These are phyloP conservation scores for Trichomalopsis sarcophagae DNA, from an alignment of 1,140 invertebrate genomes.

Conservation along the genomic window DNA sequence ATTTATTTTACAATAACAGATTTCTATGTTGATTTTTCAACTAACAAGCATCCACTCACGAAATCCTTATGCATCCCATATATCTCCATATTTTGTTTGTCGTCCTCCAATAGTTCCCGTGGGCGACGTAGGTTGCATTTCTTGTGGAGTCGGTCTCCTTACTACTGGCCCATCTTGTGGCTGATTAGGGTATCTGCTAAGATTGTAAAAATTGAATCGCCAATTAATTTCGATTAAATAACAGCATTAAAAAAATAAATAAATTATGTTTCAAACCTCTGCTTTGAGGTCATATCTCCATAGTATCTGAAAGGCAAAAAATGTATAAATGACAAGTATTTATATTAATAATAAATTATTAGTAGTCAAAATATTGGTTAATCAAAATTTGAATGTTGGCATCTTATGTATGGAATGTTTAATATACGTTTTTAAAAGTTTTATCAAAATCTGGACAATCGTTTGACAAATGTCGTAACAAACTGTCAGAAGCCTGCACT, in stretches of 20 bases:
- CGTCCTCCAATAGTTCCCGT: not conserved
- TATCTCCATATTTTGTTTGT: constrained; percentile 41
- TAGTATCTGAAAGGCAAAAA: constrained; percentile 6
- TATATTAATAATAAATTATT: too few species aligned
- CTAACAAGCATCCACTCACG: not conserved
- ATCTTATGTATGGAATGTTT: too few species aligned
- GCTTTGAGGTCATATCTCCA: not conserved
- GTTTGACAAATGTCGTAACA: too few species aligned
- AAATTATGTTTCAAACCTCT: not conserved
- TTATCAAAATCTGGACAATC: too few species aligned
- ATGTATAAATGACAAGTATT: not conserved
- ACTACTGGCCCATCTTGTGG: not conserved
- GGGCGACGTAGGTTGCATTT: not conserved
- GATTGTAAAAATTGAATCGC: not conserved
- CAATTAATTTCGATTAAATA: not conserved
- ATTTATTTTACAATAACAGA: constrained; percentile 4
- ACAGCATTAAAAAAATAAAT: not conserved
- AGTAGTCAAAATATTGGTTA: too few species aligned
- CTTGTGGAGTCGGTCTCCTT: not conserved
- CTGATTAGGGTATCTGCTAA: not conserved
- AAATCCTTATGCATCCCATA: constrained; percentile 29
- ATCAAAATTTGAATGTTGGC: too few species aligned
- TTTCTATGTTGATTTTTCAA: constrained; percentile 21
- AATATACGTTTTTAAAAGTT: too few species aligned
- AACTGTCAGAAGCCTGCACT: too few species aligned